Conservation (phyloP, 2,113 vertebrate species). For the Hippocampus zosterae region DNA sequence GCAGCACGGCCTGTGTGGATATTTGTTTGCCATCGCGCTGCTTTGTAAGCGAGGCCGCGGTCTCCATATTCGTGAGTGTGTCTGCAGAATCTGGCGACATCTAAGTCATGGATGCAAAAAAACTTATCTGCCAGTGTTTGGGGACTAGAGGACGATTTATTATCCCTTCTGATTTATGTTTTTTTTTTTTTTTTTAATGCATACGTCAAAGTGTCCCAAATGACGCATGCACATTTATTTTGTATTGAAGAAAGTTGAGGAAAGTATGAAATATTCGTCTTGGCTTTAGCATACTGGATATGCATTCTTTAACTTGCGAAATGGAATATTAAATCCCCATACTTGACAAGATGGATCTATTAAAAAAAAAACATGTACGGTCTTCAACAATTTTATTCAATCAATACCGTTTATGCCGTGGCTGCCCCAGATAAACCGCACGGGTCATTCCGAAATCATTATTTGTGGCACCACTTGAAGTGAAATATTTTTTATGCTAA, state of each 20-base stretch:
- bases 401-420: too few relatives aligned
- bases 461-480: too few relatives aligned
- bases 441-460: too few relatives aligned
- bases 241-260: background rate
- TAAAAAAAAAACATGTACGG: too few relatives aligned
- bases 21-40: conserved; percentile 21
- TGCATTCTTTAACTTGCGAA: background rate
- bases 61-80: conserved; percentile 4
- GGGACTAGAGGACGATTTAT: background rate
- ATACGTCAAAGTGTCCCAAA: background rate
- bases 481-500: too few relatives aligned
- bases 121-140: background rate
- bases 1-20: conserved; percentile 11
- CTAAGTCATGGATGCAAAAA: background rate
- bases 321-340: background rate
- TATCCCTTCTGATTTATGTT: background rate
- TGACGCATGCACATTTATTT: background rate
- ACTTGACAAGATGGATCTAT: background rate
- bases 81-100: background rate
- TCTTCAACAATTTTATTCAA: too few relatives aligned
- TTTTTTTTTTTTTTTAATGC: background rate
- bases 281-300: background rate
- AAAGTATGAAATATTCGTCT: background rate
- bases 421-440: too few relatives aligned
- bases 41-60: conserved; percentile 15